Base-by-base conservation (phyloP, 2,888 invertebrate genomes). In the Lasioglossum vierecki region DNA sequence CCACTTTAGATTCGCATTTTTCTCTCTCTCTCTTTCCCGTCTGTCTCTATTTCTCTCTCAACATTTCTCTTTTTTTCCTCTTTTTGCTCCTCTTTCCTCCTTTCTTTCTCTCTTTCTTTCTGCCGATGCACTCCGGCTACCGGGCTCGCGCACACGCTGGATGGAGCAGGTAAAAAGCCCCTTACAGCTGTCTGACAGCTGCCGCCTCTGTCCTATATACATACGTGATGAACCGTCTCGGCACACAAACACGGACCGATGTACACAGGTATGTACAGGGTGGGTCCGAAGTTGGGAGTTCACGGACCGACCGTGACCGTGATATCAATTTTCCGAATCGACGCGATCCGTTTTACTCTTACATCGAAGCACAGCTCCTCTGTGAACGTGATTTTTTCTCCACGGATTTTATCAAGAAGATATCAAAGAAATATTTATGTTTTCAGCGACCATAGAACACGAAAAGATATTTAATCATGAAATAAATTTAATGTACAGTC, bases 111-210 rank as follows among this genome's bases (percentile, higher is more conserved):
- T 18, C 39, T 39, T 18, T 39, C 39, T 35, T 39, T 35, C 60
- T 39, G 15, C 13, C 76, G 89, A 87, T 89, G 92, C 89, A 88
- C 89, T 90, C 87, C 88, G 66, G 91, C 91, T 89, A 87, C 90
- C 84, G 91, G 87, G 89, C 87, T 91, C 90, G 90, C 90, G 89
- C 90, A 89, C 91, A 88, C 91, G 91, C 86, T 88, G 90, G 89
- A 91, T 89, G 91, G 86, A 92, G 92, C 94, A 94, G 94, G 95
- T 94, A 95, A 95, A 95, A 95, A 94, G 94, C 93, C 92, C 93
- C 93, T 91, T 93, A 94, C 95, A 95, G 95, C 95, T 95, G 95
- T 95, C 95, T 88, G 94, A 94, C 95, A 95, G 95, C 95, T 95
- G 95, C 94, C 93, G 94, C 91, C 92, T 93, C 93, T 94, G 94